phyloP scores from a whole-genome alignment of 2,113 vertebrate genomes.

The Mirounga angustirostris region DNA sequence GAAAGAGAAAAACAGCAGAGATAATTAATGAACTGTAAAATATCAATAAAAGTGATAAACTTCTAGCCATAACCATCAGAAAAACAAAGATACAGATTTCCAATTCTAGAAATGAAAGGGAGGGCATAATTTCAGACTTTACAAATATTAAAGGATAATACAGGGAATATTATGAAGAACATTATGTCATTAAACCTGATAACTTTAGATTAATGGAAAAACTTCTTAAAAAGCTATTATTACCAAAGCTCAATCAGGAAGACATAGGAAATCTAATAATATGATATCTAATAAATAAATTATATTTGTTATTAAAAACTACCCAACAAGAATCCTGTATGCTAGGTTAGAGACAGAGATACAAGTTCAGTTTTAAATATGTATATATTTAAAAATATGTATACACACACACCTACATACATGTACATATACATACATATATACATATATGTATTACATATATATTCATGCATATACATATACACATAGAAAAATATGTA shows the following conservation, averaged over 20 bases:
- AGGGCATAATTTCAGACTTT: background rate
- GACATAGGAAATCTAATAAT: background rate
- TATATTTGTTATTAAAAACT: background rate
- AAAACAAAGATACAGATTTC: background rate
- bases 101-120: background rate
- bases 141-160: background rate
- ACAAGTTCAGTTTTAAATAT: background rate
- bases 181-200: background rate
- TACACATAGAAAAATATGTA: background rate
- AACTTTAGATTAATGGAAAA: background rate
- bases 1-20: background rate
- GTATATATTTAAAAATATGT: background rate
- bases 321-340: background rate
- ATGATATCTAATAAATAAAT: background rate
- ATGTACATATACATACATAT: background rate
- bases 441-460: background rate
- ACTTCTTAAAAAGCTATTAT: background rate
- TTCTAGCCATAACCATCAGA: background rate
- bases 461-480: background rate
- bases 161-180: background rate
- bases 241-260: background rate
- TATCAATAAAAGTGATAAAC: background rate
- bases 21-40: background rate
- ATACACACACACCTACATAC: no score
- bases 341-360: background rate